phyloP scores from a whole-genome alignment of 2,797 vertebrate species.

The Aphelocoma californica region DNA sequence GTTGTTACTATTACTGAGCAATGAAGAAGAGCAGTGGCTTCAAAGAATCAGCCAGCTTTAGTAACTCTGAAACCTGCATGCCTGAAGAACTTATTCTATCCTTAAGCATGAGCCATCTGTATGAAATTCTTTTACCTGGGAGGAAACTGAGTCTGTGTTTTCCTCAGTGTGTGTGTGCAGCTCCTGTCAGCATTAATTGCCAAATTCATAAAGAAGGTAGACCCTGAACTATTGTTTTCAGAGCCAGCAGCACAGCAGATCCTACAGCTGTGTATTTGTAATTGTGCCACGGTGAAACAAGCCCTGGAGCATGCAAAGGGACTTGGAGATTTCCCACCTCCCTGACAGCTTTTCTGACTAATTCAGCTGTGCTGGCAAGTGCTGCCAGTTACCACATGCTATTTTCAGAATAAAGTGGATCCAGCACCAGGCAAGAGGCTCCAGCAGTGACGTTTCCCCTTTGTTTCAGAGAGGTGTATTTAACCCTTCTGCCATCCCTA shows the following conservation, averaged over 20 bases:
- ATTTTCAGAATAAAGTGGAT: not conserved
- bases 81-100: not conserved
- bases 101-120: not conserved
- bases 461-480: not conserved
- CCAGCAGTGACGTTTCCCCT: not conserved
- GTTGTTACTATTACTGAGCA: not conserved
- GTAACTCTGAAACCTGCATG: not conserved
- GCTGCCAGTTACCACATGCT: not conserved
- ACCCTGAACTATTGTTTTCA: slow-evolving; percentile 6
- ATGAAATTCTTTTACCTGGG: not conserved
- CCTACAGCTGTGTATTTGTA: not conserved
- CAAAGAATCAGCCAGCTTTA: not conserved
- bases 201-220: not conserved
- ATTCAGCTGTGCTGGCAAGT: slow-evolving; percentile 12
- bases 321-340: slow-evolving; percentile 27
- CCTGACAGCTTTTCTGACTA: slow-evolving; percentile 16
- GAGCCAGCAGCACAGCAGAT: slow-evolving; percentile 1
- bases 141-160: not conserved
- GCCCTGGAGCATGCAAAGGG: slow-evolving; percentile 14
- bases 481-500: not conserved
- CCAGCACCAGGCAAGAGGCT: not conserved
- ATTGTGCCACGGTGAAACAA: not conserved
- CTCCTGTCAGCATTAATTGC: slow-evolving; percentile 7
- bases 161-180: not conserved
- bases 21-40: not conserved